phyloP scores from a whole-genome alignment of 2,797 vertebrate species.

The Anabacerthia variegaticeps region DNA sequence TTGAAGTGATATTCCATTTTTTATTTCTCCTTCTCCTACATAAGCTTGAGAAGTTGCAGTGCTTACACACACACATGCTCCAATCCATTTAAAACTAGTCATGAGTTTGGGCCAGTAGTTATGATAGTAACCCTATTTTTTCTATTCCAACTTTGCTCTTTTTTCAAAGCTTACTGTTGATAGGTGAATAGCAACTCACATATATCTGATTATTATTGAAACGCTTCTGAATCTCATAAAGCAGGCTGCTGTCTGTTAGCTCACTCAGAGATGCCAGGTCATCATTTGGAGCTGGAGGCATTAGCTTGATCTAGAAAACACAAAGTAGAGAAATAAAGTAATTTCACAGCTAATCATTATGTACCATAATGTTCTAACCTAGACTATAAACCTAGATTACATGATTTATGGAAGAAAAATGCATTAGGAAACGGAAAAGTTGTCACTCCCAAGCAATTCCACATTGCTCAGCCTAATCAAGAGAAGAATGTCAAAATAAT shows the following conservation, averaged over 20 bases:
- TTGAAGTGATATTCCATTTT: neutral
- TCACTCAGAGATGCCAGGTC: slow-evolving; percentile 94
- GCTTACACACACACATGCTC: neutral
- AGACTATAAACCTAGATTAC: neutral
- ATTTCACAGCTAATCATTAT: neutral
- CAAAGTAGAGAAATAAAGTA: neutral
- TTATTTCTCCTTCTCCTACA: neutral
- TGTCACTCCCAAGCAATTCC: neutral
- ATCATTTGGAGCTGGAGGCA: slow-evolving; percentile 94
- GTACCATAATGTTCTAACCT: neutral
- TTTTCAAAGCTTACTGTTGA: neutral
- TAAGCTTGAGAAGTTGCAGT: neutral
- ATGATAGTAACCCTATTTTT: neutral
- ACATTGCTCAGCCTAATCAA: neutral
- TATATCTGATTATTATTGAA: slow-evolving; percentile 95
- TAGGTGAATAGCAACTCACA: slow-evolving; percentile 75
- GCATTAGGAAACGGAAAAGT: neutral
- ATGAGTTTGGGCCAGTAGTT: neutral
- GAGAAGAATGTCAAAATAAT: neutral
- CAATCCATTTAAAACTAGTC: neutral
- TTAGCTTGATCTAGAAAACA: slow-evolving; percentile 86
- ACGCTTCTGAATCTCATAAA: slow-evolving; percentile 98
- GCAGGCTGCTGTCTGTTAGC: slow-evolving; percentile 91
- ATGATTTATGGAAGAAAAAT: neutral
- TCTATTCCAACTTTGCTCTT: neutral